Evolutionary conservation across 2,113 vertebrate genomes (phyloP).

Genomic region (Psittacara wagleri): DNA sequence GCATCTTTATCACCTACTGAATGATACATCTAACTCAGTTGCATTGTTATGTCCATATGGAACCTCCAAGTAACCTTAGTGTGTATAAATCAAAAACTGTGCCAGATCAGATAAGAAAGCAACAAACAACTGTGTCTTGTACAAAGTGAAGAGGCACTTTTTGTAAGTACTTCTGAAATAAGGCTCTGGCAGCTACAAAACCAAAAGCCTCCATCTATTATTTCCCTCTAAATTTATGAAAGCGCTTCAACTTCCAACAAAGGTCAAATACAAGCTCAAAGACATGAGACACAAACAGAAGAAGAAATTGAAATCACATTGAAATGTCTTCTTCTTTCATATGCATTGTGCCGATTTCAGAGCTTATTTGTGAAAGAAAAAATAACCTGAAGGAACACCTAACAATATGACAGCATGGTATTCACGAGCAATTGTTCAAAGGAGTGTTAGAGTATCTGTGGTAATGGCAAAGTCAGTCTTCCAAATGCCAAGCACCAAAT

Average conservation of each 20-base stretch:
- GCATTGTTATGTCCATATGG: neutral
- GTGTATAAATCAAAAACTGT: neutral
- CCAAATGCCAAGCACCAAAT: neutral
- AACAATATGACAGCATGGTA: neutral
- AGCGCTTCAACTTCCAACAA: neutral
- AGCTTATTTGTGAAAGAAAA: neutral
- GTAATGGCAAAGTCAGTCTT: neutral
- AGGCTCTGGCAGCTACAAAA: neutral
- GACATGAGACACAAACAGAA: neutral
- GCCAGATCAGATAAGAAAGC: neutral
- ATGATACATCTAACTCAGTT: neutral
- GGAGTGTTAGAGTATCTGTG: neutral
- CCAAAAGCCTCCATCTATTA: neutral
- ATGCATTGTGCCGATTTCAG: neutral
- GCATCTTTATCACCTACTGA: neutral
- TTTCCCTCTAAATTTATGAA: neutral
- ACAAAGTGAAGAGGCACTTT: neutral
- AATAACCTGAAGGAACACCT: neutral
- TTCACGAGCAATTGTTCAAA: neutral
- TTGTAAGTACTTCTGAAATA: neutral
- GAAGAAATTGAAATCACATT: neutral
- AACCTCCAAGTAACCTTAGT: neutral
- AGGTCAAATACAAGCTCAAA: neutral
- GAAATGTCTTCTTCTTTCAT: neutral
- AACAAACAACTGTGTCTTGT: neutral